These are phyloP conservation scores for Chlorops oryzae DNA, from an alignment of 1,140 invertebrate genomes.

Conservation along the genomic window DNA sequence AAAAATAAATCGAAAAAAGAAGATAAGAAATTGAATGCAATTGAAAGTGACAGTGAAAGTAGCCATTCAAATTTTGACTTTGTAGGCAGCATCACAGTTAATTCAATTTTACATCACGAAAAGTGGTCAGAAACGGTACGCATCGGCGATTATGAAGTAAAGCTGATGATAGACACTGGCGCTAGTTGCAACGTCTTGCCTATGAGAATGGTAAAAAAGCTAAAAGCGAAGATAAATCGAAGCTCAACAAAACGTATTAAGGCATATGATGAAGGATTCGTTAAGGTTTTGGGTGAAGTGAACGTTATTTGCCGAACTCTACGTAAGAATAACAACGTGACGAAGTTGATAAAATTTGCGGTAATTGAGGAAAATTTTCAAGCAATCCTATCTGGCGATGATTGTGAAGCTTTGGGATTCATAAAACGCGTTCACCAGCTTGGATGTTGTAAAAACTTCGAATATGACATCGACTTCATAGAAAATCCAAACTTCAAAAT, in stretches of 20 bases:
- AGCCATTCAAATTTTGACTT: constrained; percentile 21
- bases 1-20: constrained; percentile 11
- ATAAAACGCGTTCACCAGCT: constrained; percentile 15
- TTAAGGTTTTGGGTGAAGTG: constrained; percentile 7
- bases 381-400: neutral
- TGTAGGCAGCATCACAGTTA: constrained; percentile 2
- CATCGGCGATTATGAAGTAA: neutral
- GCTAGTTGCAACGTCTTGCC: constrained; percentile 1
- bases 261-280: neutral
- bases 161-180: constrained; percentile 6
- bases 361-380: neutral
- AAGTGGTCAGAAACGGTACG: neutral
- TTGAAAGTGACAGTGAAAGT: constrained; percentile 17
- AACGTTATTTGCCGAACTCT: neutral
- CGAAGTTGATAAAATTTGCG: neutral
- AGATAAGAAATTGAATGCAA: constrained; percentile 15
- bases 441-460: constrained; percentile 14
- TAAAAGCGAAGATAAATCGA: neutral
- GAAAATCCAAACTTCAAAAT: too few species aligned
- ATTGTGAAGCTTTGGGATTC: neutral
- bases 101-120: neutral
- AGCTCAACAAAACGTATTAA: constrained; percentile 1
- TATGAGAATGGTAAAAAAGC: neutral
- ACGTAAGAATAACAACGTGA: constrained; percentile 5
- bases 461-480: constrained; percentile 30